Percentiles rank a stretch among this genome's conserved stretches.
phyloP scores from a whole-genome alignment of 2,888 invertebrate species.

The Meandrusa payeni region DNA sequence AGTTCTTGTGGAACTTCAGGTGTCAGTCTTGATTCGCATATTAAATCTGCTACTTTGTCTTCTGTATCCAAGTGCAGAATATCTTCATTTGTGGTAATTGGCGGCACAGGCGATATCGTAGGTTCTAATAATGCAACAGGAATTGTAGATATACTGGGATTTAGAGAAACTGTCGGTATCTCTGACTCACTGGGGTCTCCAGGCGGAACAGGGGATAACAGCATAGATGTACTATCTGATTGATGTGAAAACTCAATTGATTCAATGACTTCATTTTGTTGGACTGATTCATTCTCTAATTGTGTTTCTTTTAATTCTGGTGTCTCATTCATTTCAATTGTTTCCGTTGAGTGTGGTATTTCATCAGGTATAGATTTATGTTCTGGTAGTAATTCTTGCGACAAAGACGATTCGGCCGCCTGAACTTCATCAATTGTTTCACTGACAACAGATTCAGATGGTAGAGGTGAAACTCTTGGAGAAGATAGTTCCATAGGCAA shows the following conservation, averaged over 20 bases:
- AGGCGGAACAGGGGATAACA: constrained; percentile 18
- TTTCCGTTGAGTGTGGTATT: constrained; percentile 4
- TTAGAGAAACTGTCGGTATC: constrained; percentile 26
- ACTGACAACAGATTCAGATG: constrained; percentile 10
- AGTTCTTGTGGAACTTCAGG: constrained; percentile 23
- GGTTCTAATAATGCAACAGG: constrained; percentile 15
- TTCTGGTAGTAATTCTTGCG: constrained; percentile 15
- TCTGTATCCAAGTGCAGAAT: constrained; percentile 21
- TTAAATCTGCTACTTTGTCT: constrained; percentile 11
- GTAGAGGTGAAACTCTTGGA: constrained; percentile 16
- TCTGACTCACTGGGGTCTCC: constrained; percentile 29
- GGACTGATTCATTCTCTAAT: not conserved
- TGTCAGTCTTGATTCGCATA: constrained; percentile 23
- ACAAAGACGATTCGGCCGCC: constrained; percentile 5
- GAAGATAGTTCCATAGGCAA: constrained; percentile 21
- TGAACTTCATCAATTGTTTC: constrained; percentile 22
- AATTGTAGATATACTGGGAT: constrained; percentile 17
- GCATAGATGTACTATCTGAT: not conserved
- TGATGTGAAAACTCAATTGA: not conserved
- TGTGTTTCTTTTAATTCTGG: constrained; percentile 5
- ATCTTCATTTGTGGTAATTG: constrained; percentile 32
- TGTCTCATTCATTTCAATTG: constrained; percentile 6
- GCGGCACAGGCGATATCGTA: constrained; percentile 23
- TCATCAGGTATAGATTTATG: constrained; percentile 13
- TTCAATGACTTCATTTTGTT: constrained; percentile 6